phyloP scores from a whole-genome alignment of 1,140 invertebrate genomes.

The Leptestheria dahalacensis region DNA sequence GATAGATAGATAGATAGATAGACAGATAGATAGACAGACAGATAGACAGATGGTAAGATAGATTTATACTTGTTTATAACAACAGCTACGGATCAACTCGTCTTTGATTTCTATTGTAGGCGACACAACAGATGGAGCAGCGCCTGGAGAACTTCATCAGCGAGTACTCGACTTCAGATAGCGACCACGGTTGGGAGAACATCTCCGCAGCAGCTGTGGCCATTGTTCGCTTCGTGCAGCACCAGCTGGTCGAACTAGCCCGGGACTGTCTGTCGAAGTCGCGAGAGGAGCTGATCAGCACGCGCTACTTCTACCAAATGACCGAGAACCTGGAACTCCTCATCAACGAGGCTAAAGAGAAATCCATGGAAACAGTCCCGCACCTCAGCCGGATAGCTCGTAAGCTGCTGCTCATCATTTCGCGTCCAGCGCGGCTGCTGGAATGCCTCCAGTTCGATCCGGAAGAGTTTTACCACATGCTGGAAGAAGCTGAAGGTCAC shows the following conservation, averaged over 20 bases:
- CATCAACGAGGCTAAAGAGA: slow-evolving; percentile 75
- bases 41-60: too few relatives aligned
- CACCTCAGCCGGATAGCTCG: slow-evolving; percentile 68
- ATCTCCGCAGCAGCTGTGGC: slow-evolving; percentile 58
- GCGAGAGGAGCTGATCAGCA: slow-evolving; percentile 80
- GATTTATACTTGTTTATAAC: neutral
- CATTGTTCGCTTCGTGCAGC: slow-evolving; percentile 82
- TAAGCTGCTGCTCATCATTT: slow-evolving; percentile 85
- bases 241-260: slow-evolving; percentile 89
- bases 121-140: slow-evolving; percentile 92
- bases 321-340: slow-evolving; percentile 86
- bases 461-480: slow-evolving; percentile 91
- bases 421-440: slow-evolving; percentile 83
- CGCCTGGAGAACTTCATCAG: slow-evolving; percentile 62
- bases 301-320: slow-evolving; percentile 91
- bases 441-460: slow-evolving; percentile 99
- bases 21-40: too few relatives aligned
- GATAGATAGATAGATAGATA: too few relatives aligned
- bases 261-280: slow-evolving; percentile 89
- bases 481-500: slow-evolving; percentile 96
- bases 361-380: slow-evolving; percentile 72
- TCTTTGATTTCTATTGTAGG: slow-evolving; percentile 32
- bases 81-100: neutral
- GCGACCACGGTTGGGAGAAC: slow-evolving; percentile 28
- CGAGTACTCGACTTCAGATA: slow-evolving; percentile 48